Base-by-base conservation (phyloP, 1,140 invertebrate genomes). In the Drosophila chauvacae region DNA sequence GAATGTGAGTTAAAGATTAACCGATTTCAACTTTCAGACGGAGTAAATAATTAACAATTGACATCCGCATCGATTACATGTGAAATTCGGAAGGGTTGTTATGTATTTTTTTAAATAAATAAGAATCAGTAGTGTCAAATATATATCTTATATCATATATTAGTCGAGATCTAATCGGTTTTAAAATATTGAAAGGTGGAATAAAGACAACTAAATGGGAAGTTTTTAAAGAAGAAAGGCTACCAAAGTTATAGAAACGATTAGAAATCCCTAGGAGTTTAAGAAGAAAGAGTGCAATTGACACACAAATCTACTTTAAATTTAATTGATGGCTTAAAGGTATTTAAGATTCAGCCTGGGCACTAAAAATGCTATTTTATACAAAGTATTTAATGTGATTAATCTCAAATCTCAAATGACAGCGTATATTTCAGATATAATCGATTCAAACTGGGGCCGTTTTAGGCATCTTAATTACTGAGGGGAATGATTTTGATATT, bases 1-100 rank as follows among this genome's bases (percentile, higher is more conserved):
- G 42, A 78, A 65, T 48, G 50, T 41, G 50, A 57, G 47, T 42
- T 56, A 37, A 62, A 62, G 58, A 44, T 62, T 55, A 70, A 59
- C 23, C 44, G 37, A 72, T 50, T 50, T 53, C 62, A 57, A 71
- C 51, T 56, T 48, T 55, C 11, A 10, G 23, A 4, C 18, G 9
- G 18, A 37, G 41, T 3, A 35, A 20, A 35, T 30, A 45, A 60
- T 39, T 44, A 42, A 18, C 53, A 11, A 33, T 51, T 51, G 4
- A 33, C 28, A 51, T 33, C 48, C 48, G 48, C 48, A 30, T 51
- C 48, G 48, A 51, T 51, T 51, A 51, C 48, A 51, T 18, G 48
- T 11, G 48, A 18, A 50, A 28, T 50, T 50, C 4, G 9, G 7
- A n/a, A 10, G 23, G 26, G 16, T 48, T 50, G 9, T 28, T n/a